Percentiles rank a stretch among this genome's conserved stretches.
These are phyloP conservation scores for Brachystomella parvula DNA, from an alignment of 1,140 invertebrate genomes.

Conservation along the genomic window DNA sequence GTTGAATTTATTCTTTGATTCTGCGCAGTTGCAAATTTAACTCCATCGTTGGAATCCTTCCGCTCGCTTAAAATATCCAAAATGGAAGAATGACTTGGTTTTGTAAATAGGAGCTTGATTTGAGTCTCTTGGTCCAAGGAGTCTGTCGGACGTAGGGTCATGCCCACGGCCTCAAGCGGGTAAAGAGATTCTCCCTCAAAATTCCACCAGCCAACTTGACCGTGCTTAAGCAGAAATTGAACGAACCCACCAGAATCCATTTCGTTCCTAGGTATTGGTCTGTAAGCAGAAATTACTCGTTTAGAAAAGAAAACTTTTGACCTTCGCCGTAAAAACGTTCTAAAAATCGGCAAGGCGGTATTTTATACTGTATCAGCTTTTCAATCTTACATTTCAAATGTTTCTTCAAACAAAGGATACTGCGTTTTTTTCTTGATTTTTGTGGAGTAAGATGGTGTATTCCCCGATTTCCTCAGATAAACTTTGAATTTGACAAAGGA, in stretches of 20 bases:
- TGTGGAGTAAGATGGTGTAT: not conserved
- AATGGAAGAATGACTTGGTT: not conserved
- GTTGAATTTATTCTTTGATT: not conserved
- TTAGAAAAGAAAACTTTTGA: too few species aligned
- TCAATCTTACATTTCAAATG: conserved; percentile 3
- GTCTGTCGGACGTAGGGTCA: too few species aligned
- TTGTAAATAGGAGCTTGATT: not conserved
- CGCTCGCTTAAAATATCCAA: not conserved
- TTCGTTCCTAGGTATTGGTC: too few species aligned
- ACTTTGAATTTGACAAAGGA: not conserved
- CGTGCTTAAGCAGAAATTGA: not conserved
- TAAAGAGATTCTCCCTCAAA: not conserved
- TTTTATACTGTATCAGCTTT: too few species aligned
- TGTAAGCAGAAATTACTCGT: too few species aligned
- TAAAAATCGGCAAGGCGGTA: too few species aligned
- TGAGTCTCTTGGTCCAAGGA: not conserved
- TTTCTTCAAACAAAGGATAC: not conserved
- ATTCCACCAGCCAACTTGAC: not conserved
- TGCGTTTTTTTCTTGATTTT: not conserved
- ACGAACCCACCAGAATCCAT: not conserved
- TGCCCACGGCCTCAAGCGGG: not conserved
- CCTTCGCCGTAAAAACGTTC: too few species aligned
- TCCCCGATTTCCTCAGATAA: not conserved
- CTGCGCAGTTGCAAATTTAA: not conserved
- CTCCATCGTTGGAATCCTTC: not conserved